Evolutionary conservation across 2,888 invertebrate genomes (phyloP).

Genomic region (Pocota personata): DNA sequence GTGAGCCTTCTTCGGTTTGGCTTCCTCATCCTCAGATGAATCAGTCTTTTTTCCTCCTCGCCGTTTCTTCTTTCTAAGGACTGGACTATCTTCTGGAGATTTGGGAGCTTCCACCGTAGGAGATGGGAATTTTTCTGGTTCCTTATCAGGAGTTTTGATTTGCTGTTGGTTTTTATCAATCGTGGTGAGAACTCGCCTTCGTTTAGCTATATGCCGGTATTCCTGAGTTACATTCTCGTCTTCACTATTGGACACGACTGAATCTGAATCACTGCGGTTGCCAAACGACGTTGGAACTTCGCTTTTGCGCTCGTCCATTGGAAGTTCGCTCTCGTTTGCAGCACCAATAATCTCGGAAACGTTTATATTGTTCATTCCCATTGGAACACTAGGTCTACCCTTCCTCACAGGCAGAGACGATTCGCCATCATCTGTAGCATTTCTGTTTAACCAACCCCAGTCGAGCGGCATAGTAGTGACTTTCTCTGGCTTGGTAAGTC

Average conservation of each 20-base stretch:
- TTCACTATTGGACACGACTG: constrained; percentile 88
- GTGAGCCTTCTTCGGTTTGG: constrained; percentile 73
- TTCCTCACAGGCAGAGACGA: not conserved
- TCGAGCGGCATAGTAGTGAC: constrained; percentile 80
- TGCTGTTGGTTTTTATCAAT: constrained; percentile 42
- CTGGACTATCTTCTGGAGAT: not conserved
- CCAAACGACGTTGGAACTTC: not conserved
- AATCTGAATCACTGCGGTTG: constrained; percentile 85
- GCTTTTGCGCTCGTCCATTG: not conserved
- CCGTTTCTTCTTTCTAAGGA: constrained; percentile 7
- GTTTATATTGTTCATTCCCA: constrained; percentile 79
- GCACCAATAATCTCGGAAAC: constrained; percentile 75
- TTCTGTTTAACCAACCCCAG: constrained; percentile 85
- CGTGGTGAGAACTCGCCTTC: constrained; percentile 81
- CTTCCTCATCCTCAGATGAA: constrained; percentile 74
- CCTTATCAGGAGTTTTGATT: not conserved
- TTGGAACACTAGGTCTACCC: not conserved
- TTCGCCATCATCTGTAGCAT: constrained; percentile 70
- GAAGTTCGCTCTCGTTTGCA: not conserved
- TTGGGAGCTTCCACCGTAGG: not conserved
- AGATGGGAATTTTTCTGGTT: not conserved
- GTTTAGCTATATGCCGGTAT: constrained; percentile 85
- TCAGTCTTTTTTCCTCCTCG: constrained; percentile 50
- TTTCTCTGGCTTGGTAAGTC: constrained; percentile 65
- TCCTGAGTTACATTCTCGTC: constrained; percentile 84